phyloP scores from a whole-genome alignment of 2,113 vertebrate species.

The Dryoscopus gambensis region DNA sequence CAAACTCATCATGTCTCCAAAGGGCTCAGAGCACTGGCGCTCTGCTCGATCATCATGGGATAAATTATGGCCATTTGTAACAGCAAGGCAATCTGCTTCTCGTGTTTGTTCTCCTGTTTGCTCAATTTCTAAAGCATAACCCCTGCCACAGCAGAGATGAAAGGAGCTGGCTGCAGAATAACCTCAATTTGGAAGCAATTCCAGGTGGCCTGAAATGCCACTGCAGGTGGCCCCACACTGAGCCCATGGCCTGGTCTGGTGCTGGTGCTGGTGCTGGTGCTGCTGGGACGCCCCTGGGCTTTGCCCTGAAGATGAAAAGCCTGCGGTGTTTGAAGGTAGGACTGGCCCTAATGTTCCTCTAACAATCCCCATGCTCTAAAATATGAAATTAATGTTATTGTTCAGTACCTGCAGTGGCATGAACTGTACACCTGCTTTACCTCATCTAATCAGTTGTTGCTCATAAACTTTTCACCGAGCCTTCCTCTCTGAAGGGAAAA shows the following conservation, averaged over 20 bases:
- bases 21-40: neutral
- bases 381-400: neutral
- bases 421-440: neutral
- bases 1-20: neutral
- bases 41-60: neutral
- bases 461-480: neutral
- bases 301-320: neutral
- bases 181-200: neutral
- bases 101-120: neutral
- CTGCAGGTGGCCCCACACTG: neutral
- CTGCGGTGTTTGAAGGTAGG: neutral
- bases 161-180: neutral
- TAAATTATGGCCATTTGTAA: neutral
- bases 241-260: neutral
- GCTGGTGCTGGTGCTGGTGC: neutral
- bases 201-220: neutral
- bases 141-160: neutral
- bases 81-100: neutral
- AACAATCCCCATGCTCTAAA: neutral
- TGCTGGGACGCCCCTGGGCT: neutral
- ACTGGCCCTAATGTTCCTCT: neutral
- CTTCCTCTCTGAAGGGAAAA: neutral
- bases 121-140: neutral
- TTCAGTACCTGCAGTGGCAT: neutral
- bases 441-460: neutral